Conservation (phyloP, 2,888 invertebrate species). For the Keiferia lycopersicella region DNA sequence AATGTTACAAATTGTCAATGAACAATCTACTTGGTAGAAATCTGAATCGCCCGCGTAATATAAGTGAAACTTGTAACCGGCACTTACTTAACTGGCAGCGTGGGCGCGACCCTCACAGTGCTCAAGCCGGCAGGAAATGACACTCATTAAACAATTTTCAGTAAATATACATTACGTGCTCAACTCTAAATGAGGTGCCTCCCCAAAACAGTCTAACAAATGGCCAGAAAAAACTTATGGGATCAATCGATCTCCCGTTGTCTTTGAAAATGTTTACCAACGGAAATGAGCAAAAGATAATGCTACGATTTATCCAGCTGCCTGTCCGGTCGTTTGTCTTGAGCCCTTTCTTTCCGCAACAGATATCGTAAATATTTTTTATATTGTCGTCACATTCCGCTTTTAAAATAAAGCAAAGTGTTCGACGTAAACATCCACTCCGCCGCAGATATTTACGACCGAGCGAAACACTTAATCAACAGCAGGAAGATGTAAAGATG, state of each 20-base stretch:
- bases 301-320: conserved; percentile 58
- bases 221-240: conserved; percentile 56
- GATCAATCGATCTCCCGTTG: conserved; percentile 53
- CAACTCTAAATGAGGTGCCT: conserved; percentile 46
- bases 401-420: conserved; percentile 52
- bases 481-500: conserved; percentile 63
- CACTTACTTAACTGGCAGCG: not conserved
- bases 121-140: conserved; percentile 25
- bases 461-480: conserved; percentile 64
- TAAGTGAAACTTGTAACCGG: conserved; percentile 14
- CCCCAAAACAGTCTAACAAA: conserved; percentile 45
- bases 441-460: conserved; percentile 58
- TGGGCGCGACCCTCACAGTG: conserved; percentile 14
- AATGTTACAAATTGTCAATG: not conserved
- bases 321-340: conserved; percentile 51
- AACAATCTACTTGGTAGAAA: conserved; percentile 14
- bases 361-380: conserved; percentile 44
- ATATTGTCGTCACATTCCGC: conserved; percentile 38
- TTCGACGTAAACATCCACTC: conserved; percentile 54
- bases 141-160: conserved; percentile 34
- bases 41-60: conserved; percentile 29
- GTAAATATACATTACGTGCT: conserved; percentile 40
- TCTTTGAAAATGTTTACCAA: conserved; percentile 47
- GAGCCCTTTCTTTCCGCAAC: conserved; percentile 46
- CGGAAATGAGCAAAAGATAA: conserved; percentile 63